Evolutionary conservation across 1,140 invertebrate species (phyloP), one percentile per base, ranked within the genome.

Genomic region (Listronotus oregonensis): DNA sequence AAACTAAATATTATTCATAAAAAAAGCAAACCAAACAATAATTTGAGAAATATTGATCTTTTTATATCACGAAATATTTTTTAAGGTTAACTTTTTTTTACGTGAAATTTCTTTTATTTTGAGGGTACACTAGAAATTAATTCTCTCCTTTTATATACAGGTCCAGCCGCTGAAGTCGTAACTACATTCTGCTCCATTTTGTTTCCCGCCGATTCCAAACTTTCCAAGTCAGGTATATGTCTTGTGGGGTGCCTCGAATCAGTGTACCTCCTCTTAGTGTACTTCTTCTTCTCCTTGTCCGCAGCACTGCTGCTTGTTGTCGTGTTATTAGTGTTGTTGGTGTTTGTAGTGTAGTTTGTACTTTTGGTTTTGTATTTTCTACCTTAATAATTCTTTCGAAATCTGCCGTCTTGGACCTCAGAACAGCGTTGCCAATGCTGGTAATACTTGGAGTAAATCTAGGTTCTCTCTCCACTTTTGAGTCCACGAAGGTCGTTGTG

Each of bases 121-220:
- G 71, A 66, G 11, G 85, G 86, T 55, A 89, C 87, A 76, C 90
- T 92, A 4, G 91, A 89, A 71, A 93, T 93, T 27, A 93, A 79
- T 77, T 93, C 90, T 51, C 89, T 85, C 44, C 91, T 82, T 77
- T 93, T 93, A 83, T 91, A 93, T 2, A 91, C 83, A 17, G 84
- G 83, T 79, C 81, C 27, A 71, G 69, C 8, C 18, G 74, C 64
- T n/a, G 43, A 12, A 8, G 71, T 68, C 12, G 72, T 62, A 0
- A 74, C 67, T 10, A 57, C 21, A 18, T 10, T 73, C 66, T 34
- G 59, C 64, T 68, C 74, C 27, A 62, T 54, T 55, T 70, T 77
- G 54, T 37, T 70, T n/a, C 61, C 66, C 12, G 61, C 54, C 17
- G 54, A 57, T 15, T 79, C 78, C 47, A 83, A 71, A 27, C 81